phyloP scores from a whole-genome alignment of 2,888 invertebrate genomes.

The Cephus pulcher region DNA sequence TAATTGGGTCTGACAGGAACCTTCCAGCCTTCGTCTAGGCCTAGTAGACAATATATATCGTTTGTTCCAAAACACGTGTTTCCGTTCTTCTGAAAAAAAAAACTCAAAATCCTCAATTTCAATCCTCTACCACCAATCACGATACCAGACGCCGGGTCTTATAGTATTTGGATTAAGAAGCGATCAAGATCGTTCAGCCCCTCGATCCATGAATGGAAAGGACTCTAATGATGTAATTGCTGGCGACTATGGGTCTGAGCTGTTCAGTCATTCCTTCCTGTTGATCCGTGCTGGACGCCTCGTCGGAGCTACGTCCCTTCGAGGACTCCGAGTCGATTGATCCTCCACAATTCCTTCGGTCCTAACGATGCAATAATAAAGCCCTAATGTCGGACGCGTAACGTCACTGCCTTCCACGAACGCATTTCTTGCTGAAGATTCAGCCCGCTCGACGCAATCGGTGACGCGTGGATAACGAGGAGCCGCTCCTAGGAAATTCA shows the following conservation, averaged over 20 bases:
- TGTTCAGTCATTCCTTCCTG: constrained; percentile 1
- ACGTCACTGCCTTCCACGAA: not conserved
- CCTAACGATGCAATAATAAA: not conserved
- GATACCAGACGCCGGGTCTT: not conserved
- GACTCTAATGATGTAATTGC: constrained; percentile 2
- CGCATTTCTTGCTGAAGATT: not conserved
- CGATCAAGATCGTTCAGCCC: not conserved
- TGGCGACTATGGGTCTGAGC: constrained; percentile 4
- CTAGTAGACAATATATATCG: not conserved
- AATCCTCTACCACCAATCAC: constrained; percentile 11
- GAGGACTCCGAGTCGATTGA: not conserved
- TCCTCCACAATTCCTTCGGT: not conserved
- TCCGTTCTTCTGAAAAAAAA: not conserved
- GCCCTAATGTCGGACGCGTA: not conserved
- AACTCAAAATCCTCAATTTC: not conserved
- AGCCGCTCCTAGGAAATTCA: constrained; percentile 18
- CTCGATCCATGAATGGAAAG: not conserved
- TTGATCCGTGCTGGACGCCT: not conserved
- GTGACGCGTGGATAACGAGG: constrained; percentile 14
- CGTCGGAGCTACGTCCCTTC: not conserved
- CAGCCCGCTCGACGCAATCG: not conserved
- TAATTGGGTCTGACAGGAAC: not conserved
- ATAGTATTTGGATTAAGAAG: not conserved
- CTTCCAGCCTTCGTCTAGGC: not conserved
- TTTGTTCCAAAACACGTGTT: not conserved